These are phyloP conservation scores for Fopius arisanus DNA, from an alignment of 1,140 invertebrate genomes.

Conservation along the genomic window DNA sequence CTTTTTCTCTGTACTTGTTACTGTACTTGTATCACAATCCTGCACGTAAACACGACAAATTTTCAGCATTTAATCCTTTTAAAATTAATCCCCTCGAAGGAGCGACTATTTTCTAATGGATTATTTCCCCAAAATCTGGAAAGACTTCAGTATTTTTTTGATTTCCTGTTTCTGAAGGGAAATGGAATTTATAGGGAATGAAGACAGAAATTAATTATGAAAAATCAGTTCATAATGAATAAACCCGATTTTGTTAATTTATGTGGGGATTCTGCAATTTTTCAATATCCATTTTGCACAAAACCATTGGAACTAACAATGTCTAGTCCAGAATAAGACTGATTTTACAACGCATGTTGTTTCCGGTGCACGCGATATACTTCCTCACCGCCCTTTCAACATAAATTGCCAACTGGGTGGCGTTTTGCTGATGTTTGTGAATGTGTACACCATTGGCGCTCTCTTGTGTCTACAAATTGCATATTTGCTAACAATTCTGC, in stretches of 20 bases:
- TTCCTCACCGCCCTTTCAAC: slow-evolving; percentile 31
- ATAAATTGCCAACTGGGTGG: slow-evolving; percentile 22
- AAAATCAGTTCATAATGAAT: too few species aligned
- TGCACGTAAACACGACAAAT: neutral
- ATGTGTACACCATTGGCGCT: slow-evolving; percentile 10
- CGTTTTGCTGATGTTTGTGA: slow-evolving; percentile 10
- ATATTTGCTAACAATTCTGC: slow-evolving; percentile 34
- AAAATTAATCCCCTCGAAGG: too few species aligned
- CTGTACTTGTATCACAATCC: neutral
- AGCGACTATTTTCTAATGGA: too few species aligned
- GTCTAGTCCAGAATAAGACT: slow-evolving; percentile 5
- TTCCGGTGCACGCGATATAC: slow-evolving; percentile 51
- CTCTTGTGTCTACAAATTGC: slow-evolving; percentile 10
- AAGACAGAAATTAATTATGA: too few species aligned
- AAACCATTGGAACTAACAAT: neutral
- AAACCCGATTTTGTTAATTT: too few species aligned
- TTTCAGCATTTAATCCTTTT: neutral
- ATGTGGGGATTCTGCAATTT: too few species aligned
- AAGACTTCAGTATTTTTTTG: too few species aligned
- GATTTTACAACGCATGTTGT: slow-evolving; percentile 48
- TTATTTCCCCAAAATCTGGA: too few species aligned
- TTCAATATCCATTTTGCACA: slow-evolving; percentile 7
- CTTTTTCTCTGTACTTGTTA: too few species aligned
- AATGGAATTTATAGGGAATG: too few species aligned
- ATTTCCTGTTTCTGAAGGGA: too few species aligned